These are phyloP conservation scores for Drosophila subpulchrella DNA, from an alignment of 1,140 invertebrate genomes.

Conservation along the genomic window DNA sequence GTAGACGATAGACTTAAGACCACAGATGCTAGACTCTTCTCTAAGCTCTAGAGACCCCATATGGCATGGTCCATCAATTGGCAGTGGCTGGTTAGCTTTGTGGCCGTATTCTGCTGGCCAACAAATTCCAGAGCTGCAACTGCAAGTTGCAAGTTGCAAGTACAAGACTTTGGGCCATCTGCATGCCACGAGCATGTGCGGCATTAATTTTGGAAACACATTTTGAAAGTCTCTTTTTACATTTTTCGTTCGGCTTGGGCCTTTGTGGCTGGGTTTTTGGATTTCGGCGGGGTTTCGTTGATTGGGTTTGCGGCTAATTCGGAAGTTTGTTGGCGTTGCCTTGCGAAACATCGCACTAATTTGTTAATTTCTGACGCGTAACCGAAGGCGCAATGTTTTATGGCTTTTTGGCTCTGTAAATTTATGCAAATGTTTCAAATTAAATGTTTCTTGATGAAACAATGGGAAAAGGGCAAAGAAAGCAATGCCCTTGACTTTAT, in stretches of 20 bases:
- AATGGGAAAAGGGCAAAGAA: conserved; percentile 16
- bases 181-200: conserved; percentile 69
- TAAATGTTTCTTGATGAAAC: conserved; percentile 56
- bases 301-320: conserved; percentile 55
- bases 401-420: conserved; percentile 46
- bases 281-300: conserved; percentile 14
- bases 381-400: conserved; percentile 73
- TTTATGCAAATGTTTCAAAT: conserved; percentile 72
- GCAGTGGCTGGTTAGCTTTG: conserved; percentile 34
- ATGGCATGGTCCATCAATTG: conserved; percentile 65
- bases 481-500: conserved; percentile 18
- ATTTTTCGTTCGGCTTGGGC: conserved; percentile 40
- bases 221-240: conserved; percentile 60
- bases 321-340: conserved; percentile 69
- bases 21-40: conserved; percentile 6
- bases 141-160: conserved; percentile 15
- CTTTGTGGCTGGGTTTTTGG: conserved; percentile 12
- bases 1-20: neutral
- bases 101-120: conserved; percentile 25
- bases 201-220: conserved; percentile 46
- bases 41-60: conserved; percentile 21
- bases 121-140: conserved; percentile 13
- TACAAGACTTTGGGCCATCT: conserved; percentile 36
- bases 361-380: conserved; percentile 79
- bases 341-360: conserved; percentile 81